Percentiles rank a stretch among this genome's conserved stretches.
Conservation (phyloP, 1,140 invertebrate genomes). For the Littorina saxatilis region DNA sequence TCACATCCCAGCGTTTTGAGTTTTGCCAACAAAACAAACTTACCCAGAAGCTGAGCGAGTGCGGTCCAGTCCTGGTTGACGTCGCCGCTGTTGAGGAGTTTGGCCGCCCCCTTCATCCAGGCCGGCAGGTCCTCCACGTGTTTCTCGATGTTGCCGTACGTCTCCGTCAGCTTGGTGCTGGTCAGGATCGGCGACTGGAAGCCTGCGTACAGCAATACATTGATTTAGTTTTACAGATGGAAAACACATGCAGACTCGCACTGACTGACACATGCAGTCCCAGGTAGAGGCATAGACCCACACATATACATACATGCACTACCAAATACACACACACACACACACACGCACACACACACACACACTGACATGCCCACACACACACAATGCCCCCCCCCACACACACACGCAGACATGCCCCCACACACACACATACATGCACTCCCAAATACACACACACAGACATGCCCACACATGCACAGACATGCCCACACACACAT, state of each 20-base stretch:
- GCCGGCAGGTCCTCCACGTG: constrained; percentile 61
- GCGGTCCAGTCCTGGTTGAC: constrained; percentile 75
- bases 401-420: background rate
- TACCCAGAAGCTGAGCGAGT: constrained; percentile 73
- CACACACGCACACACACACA: background rate
- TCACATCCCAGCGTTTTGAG: too few relatives aligned
- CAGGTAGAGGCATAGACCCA: background rate
- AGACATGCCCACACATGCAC: too few relatives aligned
- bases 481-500: too few relatives aligned
- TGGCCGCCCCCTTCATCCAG: constrained; percentile 76
- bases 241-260: background rate
- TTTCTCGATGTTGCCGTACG: constrained; percentile 66
- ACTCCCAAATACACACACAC: too few relatives aligned
- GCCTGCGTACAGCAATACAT: constrained; percentile 48
- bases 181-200: constrained; percentile 66
- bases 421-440: background rate
- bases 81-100: constrained; percentile 72
- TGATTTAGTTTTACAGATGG: background rate
- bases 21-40: too few relatives aligned
- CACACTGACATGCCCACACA: background rate
- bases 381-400: background rate
- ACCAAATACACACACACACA: background rate
- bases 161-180: constrained; percentile 49
- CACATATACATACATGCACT: background rate
- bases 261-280: background rate